Evolutionary conservation across 1,140 invertebrate genomes (phyloP), one percentile per base, ranked within the genome.

Genomic region (Cyclargus thomasi): DNA sequence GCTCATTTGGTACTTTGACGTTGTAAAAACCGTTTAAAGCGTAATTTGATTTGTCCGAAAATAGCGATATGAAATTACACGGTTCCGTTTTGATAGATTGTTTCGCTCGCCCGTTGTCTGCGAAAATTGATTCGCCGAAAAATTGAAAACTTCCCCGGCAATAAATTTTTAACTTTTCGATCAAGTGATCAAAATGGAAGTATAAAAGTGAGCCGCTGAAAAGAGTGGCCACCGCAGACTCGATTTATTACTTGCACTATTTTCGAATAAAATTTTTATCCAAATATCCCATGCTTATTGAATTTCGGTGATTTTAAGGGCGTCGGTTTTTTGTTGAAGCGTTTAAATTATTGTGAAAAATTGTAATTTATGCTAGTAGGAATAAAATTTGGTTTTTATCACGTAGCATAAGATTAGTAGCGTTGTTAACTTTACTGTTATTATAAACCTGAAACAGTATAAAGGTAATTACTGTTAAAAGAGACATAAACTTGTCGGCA

Each of bases 91-190:
- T 75, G 72, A 75, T 77, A 74, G 77, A 70, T 59, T 35, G 55
- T 18, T 66, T 66, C 39, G 39, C 39, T 16, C 39, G 39, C 39
- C 14, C 39, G 39, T 14, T 47, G 39, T 47, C 39, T 47, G 39
- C 17, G 77, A 79, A 71, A 65, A 73, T 80, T 81, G 73, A 80
- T 79, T 80, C 77, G 74, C 68, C 74, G 69, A 62, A 80, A 83
- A 85, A 90, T 90, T 88, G 85, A 81, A 86, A 88, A 80, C 78
- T 74, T 78, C 79, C 29, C 75, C 66, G 77, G 79, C 77, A 81
- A 87, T 90, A 88, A 90, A 90, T 88, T 87, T 85, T 86, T 78
- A 86, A 90, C 87, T 90, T 87, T 85, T 77, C 79, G 75, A 86
- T 86, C 81, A 82, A 88, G 82, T 87, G 84, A 88, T 90, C 85